A percentile compares a stretch with the other conserved stretches of the same genome.
Conservation (phyloP, 2,797 vertebrate species). For the Neopelma chrysocephalum region DNA sequence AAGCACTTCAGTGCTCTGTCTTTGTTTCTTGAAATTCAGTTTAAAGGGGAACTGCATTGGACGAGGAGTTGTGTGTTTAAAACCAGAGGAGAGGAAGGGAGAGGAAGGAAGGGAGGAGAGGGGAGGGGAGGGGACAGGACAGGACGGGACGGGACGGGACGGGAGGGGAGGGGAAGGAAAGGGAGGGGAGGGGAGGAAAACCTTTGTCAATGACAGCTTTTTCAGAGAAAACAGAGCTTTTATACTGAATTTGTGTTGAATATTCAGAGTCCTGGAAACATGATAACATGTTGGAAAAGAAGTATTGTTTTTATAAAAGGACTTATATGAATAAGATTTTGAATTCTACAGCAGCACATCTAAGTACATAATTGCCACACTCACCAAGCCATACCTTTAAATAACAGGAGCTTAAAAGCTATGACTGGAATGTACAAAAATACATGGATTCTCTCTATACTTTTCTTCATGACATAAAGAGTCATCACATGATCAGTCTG, state of each 20-base stretch:
- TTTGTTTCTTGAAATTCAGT: not conserved
- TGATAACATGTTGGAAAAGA: not conserved
- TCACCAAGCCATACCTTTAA: not conserved
- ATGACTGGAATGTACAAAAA: not conserved
- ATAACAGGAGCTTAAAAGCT: not conserved
- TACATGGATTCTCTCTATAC: not conserved
- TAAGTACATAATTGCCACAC: not conserved
- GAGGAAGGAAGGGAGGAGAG: not conserved
- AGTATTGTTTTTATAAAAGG: not conserved
- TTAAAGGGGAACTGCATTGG: not conserved
- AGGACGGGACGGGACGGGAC: too few species aligned
- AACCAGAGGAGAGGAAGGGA: not conserved
- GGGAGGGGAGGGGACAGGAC: too few species aligned
- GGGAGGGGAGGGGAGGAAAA: not conserved
- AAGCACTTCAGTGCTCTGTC: not conserved
- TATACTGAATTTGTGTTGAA: not conserved
- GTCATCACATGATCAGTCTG: not conserved
- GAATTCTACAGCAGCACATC: not conserved
- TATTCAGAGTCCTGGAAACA: not conserved
- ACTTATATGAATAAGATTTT: not conserved
- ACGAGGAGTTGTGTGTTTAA: not conserved
- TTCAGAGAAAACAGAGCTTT: not conserved
- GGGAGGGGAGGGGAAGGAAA: not conserved
- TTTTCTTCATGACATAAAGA: not conserved
- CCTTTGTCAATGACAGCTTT: not conserved